A percentile compares a stretch with the other conserved stretches of the same genome.
These are phyloP conservation scores for Colossoma macropomum DNA, from an alignment of 2,113 vertebrate genomes.

Conservation along the genomic window DNA sequence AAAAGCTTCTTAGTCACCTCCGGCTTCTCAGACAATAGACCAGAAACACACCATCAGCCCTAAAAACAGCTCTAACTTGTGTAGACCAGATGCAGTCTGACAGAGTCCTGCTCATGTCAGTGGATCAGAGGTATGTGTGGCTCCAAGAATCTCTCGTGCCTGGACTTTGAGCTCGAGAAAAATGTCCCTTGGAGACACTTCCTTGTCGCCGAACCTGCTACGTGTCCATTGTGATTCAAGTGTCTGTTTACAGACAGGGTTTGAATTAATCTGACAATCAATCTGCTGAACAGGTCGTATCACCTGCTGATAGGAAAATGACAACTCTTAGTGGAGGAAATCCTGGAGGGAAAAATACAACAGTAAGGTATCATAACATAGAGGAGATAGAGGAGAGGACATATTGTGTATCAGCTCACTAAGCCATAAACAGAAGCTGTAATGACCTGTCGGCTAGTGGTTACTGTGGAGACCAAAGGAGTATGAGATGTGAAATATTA, in stretches of 20 bases:
- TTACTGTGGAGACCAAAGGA: neutral
- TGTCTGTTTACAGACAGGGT: conserved; percentile 12
- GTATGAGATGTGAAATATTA: neutral
- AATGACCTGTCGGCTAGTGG: neutral
- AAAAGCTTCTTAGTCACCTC: neutral
- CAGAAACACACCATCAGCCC: neutral
- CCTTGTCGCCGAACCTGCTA: conserved; percentile 72
- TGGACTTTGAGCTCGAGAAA: conserved; percentile 71
- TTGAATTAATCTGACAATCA: neutral
- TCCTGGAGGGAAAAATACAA: neutral
- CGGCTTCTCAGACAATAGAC: conserved; percentile 10
- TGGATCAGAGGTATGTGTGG: conserved; percentile 13
- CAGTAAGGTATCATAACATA: neutral
- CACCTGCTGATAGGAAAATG: neutral
- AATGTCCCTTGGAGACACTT: conserved; percentile 66
- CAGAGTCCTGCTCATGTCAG: conserved; percentile 7
- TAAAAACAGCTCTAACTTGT: neutral
- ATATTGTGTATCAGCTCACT: neutral
- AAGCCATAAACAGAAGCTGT: neutral
- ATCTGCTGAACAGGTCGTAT: neutral
- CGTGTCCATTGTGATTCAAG: neutral
- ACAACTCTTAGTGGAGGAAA: too few relatives aligned
- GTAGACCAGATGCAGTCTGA: neutral
- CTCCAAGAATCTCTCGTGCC: conserved; percentile 36
- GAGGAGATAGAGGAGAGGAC: neutral